Conservation (phyloP, 2,888 invertebrate genomes). For the Megalurothrips usitatus region DNA sequence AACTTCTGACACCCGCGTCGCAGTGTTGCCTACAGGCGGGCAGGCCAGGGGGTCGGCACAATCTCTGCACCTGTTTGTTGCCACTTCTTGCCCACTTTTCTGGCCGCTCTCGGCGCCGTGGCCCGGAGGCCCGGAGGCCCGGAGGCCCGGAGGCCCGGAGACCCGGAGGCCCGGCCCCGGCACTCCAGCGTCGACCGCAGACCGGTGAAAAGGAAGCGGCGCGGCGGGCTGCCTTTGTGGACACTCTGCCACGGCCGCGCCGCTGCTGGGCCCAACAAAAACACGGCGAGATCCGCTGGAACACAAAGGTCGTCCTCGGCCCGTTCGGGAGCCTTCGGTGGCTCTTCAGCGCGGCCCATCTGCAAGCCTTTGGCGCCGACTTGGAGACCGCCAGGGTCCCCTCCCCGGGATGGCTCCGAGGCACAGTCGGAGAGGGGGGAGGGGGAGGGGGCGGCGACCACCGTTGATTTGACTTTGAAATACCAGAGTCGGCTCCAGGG, state of each 20-base stretch:
- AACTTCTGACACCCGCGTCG: no score
- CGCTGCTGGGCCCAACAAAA: neutral
- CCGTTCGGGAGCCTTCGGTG: neutral
- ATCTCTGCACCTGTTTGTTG: no score
- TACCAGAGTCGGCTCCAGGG: neutral
- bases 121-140: no score
- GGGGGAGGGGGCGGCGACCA: neutral
- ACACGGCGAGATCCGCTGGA: neutral
- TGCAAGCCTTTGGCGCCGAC: neutral
- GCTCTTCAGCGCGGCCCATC: no score
- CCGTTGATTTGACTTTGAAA: slow-evolving; percentile 25
- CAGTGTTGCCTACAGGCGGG: no score
- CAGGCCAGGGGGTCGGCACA: no score
- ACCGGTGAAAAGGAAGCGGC: no score
- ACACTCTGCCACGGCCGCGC: neutral
- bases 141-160: no score
- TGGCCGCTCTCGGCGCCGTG: no score
- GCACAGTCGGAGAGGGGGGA: neutral
- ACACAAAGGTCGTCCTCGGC: neutral
- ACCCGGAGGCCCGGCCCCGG: no score
- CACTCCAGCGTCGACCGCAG: no score
- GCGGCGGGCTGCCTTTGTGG: neutral
- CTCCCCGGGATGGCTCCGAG: neutral
- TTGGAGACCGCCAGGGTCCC: neutral
- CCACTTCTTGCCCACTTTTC: no score